Evolutionary conservation across 2,113 vertebrate genomes (phyloP).

Genomic region (Charina bottae): DNA sequence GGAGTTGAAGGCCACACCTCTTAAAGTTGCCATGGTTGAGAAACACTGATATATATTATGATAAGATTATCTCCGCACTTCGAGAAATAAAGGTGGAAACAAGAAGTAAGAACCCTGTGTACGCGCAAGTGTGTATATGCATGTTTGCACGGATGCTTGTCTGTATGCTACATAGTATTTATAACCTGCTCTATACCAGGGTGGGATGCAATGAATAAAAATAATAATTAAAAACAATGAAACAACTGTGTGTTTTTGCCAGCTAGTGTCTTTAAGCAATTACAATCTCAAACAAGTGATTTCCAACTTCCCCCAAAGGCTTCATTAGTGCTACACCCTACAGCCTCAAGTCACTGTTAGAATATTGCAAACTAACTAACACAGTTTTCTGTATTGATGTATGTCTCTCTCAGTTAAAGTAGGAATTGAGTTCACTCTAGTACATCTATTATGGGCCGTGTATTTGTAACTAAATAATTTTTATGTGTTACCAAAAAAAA

Average conservation of each 20-base stretch:
- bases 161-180: background rate
- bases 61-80: background rate
- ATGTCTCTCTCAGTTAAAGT: background rate
- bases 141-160: background rate
- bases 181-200: background rate
- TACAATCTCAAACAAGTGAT: background rate
- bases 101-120: background rate
- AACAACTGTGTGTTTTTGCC: background rate
- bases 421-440: background rate
- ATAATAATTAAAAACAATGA: background rate
- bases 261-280: background rate
- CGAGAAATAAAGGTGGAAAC: background rate
- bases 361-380: background rate
- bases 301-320: background rate
- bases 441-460: constrained; percentile 42
- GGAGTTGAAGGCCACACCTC: no score
- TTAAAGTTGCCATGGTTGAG: no score
- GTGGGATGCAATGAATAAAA: background rate
- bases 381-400: background rate
- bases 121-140: no score
- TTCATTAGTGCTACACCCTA: no score
- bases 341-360: background rate
- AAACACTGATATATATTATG: background rate
- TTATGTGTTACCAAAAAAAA: background rate
- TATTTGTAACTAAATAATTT: background rate